Percentiles rank a stretch among this genome's conserved stretches.
Evolutionary conservation across 2,797 vertebrate genomes (phyloP).

Genomic region (Esox masquinongy): DNA sequence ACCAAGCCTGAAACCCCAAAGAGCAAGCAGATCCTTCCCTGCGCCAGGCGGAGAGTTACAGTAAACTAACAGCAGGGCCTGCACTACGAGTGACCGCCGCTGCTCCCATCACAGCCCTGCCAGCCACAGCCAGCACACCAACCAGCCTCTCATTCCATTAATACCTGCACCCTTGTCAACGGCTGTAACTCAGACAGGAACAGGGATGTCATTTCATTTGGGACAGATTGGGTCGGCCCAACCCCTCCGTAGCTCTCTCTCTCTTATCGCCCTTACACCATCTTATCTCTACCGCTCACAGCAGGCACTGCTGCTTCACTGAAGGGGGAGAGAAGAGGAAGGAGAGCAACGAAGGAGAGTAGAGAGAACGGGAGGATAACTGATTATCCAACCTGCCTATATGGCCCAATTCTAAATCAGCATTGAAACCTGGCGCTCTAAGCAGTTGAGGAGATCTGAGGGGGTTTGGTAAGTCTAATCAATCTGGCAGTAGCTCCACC

Average conservation of each 20-base stretch:
- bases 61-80: constrained; percentile 11
- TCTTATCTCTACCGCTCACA: constrained; percentile 6
- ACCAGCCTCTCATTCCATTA: constrained; percentile 30
- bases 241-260: background rate
- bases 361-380: background rate
- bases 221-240: background rate
- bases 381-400: background rate
- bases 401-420: too few species aligned
- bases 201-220: constrained; percentile 37
- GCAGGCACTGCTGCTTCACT: background rate
- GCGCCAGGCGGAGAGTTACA: constrained; percentile 11
- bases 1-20: too few species aligned
- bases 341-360: too few species aligned
- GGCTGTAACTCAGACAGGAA: constrained; percentile 42
- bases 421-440: too few species aligned
- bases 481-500: too few species aligned
- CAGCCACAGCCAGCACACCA: background rate
- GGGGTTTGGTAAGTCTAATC: too few species aligned
- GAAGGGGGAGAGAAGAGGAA: background rate
- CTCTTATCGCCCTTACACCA: constrained; percentile 8
- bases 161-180: constrained; percentile 38
- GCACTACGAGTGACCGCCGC: too few species aligned
- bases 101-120: background rate
- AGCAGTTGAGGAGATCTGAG: too few species aligned
- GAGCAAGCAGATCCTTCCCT: background rate